Evolutionary conservation across 2,888 invertebrate genomes (phyloP), one percentile per base, ranked within the genome.

Genomic region (Brassicogethes aeneus): DNA sequence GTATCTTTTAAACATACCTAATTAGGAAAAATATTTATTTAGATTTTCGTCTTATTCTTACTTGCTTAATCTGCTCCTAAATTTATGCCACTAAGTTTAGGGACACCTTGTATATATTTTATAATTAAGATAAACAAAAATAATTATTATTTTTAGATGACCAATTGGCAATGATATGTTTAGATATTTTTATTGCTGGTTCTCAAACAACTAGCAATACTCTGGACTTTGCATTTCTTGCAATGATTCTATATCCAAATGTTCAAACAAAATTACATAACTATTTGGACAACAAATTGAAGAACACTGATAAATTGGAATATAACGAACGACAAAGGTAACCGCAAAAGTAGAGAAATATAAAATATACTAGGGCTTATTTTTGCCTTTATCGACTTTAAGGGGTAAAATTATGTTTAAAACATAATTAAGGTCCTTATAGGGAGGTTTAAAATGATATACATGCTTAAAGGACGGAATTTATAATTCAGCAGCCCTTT

Each of bases 171-270:
- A 74, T 81, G 72, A 71, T 79, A 2, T 75, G 81, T 50, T 56
- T 81, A 40, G 84, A 84, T 59, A 69, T 83, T 34, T 80, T 83
- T 51, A 74, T 83, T 52, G 82, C 79, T 3, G 82, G 82, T 2
- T 71, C 75, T 0, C 73, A 74, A 50, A 82, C 81, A 0, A 82
- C 81, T 1, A 75, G 78, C 43, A 73, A 69, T 29, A 77, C 79
- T 0, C 59, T 83, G 12, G 77, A 79, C 50, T 74, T 80, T 54
- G 70, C 75, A 1, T 66, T 83, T 36, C 65, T 82, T 53, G 70
- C 73, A 49, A 74, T 82, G 70, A 66, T 76, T 13, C 55, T 75
- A 16, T 66, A 75, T 44, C 73, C 74, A 34, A 74, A 79, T 7
- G 60, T 81, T 2, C 82, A 83, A 58, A 55, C 62, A 2, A 71